Conservation (phyloP, 2,888 invertebrate genomes). For the Scaeva pyrastri region DNA sequence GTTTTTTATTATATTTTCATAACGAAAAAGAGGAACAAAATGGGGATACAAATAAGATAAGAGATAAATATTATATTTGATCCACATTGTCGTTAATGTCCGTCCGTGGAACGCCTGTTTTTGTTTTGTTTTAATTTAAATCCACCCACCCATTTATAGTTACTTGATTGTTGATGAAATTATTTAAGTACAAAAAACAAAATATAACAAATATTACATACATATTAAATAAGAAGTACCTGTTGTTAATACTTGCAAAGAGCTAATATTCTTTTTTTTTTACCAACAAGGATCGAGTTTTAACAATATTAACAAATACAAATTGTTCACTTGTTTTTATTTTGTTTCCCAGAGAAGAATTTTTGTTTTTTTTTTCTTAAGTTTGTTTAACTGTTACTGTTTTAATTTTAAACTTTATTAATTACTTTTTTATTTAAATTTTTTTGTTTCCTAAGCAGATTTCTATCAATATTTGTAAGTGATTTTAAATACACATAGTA, state of each 20-base stretch:
- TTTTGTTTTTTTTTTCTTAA: conserved; percentile 38
- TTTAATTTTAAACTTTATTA: conserved; percentile 54
- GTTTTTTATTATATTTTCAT: conserved; percentile 30
- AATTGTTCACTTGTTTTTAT: conserved; percentile 62
- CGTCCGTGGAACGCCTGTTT: conserved; percentile 36
- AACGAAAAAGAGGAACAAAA: conserved; percentile 3
- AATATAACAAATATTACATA: conserved; percentile 34
- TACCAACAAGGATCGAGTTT: conserved; percentile 12
- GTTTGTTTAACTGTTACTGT: conserved; percentile 65
- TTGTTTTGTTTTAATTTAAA: conserved; percentile 25
- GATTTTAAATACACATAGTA: conserved; percentile 38
- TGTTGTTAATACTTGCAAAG: conserved; percentile 55
- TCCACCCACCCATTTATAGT: conserved; percentile 50
- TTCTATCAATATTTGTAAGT: conserved; percentile 28
- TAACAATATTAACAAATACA: conserved; percentile 56
- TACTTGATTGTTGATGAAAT: conserved; percentile 64
- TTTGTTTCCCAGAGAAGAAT: conserved; percentile 58
- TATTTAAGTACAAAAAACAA: conserved; percentile 61
- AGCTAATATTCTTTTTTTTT: conserved; percentile 21
- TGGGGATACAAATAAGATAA: conserved; percentile 22
- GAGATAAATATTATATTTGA: conserved; percentile 2
- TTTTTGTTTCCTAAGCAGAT: conserved; percentile 69
- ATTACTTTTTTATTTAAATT: background rate
- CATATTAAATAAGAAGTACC: conserved; percentile 59
- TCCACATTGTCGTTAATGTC: conserved; percentile 18